Evolutionary conservation across 2,113 vertebrate species (phyloP), one percentile per base, ranked within the genome.

Genomic region (Neodon shergylaensis): DNA sequence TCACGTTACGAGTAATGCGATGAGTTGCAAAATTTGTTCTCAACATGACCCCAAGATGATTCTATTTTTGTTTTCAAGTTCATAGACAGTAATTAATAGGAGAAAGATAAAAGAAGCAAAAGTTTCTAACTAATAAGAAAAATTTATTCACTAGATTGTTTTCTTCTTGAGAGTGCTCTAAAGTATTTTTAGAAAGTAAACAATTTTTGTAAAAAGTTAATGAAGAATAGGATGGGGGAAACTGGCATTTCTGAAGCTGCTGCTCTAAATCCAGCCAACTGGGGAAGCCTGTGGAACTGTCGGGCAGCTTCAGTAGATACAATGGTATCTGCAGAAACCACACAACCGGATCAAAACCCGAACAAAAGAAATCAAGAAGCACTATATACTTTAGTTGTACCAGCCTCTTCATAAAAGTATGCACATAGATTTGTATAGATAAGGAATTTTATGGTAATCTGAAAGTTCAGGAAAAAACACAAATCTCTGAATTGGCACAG

Each of bases 61-160:
- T 90, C n/a, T 65, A 94, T 92, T 88, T 93, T 58, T 68, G 88
- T 94, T 88, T 91, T 31, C 72, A 93, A 81, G 49, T 63, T 26
- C 2, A 33, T 58, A 95, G 78, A 44, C 9, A 33, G 14, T 49
- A 87, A 86, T 87, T 74, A 94, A 42, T 26, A 93, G 16, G 61
- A 84, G 8, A 94, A 81, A 93, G 19, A 52, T 49, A 89, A 83
- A 87, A 92, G n/a, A 84, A 87, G 16, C 7, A 85, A 94, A 82
- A 7, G 58, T 26, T 88, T 92, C 42, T 47, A 95, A 96, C 11
- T 54, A 90, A 58, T 83, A 84, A 61, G 52, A 19, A 84, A 87
- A 79, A 24, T 86, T 82, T 72, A 83, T 72, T 87, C 16, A 89
- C 90, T 90, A 92, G 65, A 52, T 33, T 54, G 5, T 58, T 33